Evolutionary conservation across 2,888 invertebrate species (phyloP).

Genomic region (Onchidella celtica): DNA sequence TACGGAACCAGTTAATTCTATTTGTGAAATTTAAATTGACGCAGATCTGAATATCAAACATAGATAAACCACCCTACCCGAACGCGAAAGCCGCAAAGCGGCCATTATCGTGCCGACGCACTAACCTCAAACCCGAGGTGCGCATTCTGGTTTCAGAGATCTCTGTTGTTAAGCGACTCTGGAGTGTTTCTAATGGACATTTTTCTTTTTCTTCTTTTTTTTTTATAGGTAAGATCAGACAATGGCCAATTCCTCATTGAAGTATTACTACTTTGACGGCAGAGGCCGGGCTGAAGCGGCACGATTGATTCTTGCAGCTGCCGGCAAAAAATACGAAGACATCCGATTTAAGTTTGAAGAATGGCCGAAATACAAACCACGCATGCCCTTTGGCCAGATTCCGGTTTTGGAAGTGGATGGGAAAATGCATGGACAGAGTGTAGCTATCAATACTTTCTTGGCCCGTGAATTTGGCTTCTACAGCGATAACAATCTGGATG

Average conservation of each 20-base stretch:
- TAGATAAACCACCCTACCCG: too few species aligned
- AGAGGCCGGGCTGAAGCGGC: constrained; percentile 30
- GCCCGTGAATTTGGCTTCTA: constrained; percentile 53
- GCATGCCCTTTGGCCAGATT: constrained; percentile 26
- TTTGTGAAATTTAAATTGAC: too few species aligned
- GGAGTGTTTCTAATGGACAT: too few species aligned
- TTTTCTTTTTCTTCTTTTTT: too few species aligned
- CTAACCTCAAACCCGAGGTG: too few species aligned
- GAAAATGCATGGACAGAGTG: constrained; percentile 19
- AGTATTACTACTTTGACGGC: constrained; percentile 12
- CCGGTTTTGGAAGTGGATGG: constrained; percentile 47
- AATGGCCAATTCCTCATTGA: constrained; percentile 27
- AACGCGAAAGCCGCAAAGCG: too few species aligned
- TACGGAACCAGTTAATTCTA: too few species aligned
- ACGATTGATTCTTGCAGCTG: constrained; percentile 26
- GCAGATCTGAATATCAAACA: too few species aligned
- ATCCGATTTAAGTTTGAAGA: constrained; percentile 4
- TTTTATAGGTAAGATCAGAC: not conserved
- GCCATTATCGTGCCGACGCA: too few species aligned
- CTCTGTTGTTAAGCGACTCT: too few species aligned
- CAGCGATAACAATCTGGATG: constrained; percentile 52
- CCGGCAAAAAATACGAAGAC: constrained; percentile 31
- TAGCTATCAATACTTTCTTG: constrained; percentile 44
- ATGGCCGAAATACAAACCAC: constrained; percentile 8
- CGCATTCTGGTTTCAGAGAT: too few species aligned